Evolutionary conservation across 2,888 invertebrate species (phyloP), one percentile per base, ranked within the genome.

Genomic region (Ochropleura leucogaster): DNA sequence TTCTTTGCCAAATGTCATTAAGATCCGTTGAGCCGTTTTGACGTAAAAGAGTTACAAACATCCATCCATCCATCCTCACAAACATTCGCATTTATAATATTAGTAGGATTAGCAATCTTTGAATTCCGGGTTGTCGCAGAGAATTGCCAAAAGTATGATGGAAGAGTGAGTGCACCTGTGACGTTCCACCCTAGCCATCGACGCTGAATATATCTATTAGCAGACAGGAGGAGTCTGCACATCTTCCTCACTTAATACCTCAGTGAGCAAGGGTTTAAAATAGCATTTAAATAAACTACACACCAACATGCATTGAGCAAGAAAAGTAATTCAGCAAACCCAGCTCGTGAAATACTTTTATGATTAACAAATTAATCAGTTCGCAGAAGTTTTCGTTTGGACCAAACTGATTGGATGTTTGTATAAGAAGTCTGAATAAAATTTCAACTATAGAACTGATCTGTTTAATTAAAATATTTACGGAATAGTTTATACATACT

Each of bases 291-390:
- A 7, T 42, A 67, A 12, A 49, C 14, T 42, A 67, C 4, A 49
- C 40, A n/a, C 18, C 3, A 49, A 49, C 16, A 42, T 42, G 5
- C 16, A 67, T 14, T 6, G n/a, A 20, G 71, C 59, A 59, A 79
- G 46, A 59, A 75, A 75, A 71, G 0, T 60, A 60, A 79, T 79
- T 68, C 42, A 44, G 18, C 30, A 12, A 44, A 47, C n/a, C 14
- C n/a, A 44, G 30, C 49, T 49, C 44, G 10, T 20, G 78, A 49
- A 78, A 44, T 46, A 49, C n/a, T 74, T 8, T 47, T 68, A 59
- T 42, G 46, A 71, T 70, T 71, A 20, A 53, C 79, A 53, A 71
- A 71, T 75, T 59, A 79, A 79, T 71, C 79, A 51, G 71, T 71
- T 60, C n/a, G 20, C 4, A 42, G 72, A 46, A 60, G 46, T 79